Evolutionary conservation across 1,140 invertebrate species (phyloP).

Genomic region (Penaeus japonicus): DNA sequence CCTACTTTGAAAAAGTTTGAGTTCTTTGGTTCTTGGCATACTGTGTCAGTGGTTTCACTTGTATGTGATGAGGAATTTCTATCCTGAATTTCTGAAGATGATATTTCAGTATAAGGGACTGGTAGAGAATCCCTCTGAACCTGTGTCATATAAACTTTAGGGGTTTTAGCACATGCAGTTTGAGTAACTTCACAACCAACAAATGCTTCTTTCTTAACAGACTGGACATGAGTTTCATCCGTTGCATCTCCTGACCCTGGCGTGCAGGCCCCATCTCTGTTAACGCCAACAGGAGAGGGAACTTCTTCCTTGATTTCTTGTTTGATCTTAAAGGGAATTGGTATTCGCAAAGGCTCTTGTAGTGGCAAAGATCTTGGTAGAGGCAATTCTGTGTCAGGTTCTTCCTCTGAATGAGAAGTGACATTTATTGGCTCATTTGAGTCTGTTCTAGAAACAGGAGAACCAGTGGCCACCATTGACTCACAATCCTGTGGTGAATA

Average conservation of each 20-base stretch:
- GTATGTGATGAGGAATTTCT: no score
- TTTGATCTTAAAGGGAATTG: conserved; percentile 40
- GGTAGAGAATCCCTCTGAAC: no score
- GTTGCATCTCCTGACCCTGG: neutral
- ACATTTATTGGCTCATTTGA: conserved; percentile 25
- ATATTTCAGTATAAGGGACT: no score
- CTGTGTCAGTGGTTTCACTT: no score
- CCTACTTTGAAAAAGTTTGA: no score
- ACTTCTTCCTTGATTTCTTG: conserved; percentile 47
- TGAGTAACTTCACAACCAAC: neutral
- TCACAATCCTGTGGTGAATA: conserved; percentile 19
- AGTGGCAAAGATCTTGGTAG: neutral
- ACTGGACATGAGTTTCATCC: neutral
- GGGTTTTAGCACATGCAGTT: no score
- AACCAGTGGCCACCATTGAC: conserved; percentile 20
- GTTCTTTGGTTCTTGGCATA: no score
- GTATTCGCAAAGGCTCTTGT: neutral
- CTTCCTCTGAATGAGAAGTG: conserved; percentile 34
- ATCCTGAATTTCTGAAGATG: no score
- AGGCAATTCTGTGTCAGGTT: conserved; percentile 10
- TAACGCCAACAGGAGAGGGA: conserved; percentile 31
- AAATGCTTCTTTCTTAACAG: neutral
- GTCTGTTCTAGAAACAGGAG: conserved; percentile 12
- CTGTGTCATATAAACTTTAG: no score
- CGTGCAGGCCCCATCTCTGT: conserved; percentile 3